Conservation (phyloP, 2,888 invertebrate genomes). For the Eristalinus sepulchralis region DNA sequence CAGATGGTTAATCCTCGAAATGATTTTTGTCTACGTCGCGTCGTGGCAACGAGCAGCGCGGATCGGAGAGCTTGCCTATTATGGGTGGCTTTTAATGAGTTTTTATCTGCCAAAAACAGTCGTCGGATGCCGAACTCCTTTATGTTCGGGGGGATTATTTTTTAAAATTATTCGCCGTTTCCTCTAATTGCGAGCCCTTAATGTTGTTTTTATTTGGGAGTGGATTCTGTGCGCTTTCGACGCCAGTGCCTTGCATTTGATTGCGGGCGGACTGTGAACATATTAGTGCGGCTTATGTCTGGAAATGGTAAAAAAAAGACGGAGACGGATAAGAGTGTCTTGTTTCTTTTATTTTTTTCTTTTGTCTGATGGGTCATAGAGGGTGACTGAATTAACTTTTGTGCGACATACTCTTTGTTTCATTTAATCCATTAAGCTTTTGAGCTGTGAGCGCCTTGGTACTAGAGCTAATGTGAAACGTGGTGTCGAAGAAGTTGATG, state of each 20-base stretch:
- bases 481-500: too few species aligned
- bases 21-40: slow-evolving; percentile 30
- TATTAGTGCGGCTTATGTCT: slow-evolving; percentile 6
- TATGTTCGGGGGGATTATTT: slow-evolving; percentile 32
- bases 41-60: background rate
- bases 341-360: background rate
- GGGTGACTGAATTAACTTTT: background rate
- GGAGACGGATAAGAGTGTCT: background rate
- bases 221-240: background rate
- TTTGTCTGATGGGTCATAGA: background rate
- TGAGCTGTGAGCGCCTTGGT: background rate
- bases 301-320: background rate
- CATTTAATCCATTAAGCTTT: background rate
- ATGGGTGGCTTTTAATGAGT: slow-evolving; percentile 55
- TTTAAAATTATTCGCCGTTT: slow-evolving; percentile 4
- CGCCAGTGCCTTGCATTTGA: background rate
- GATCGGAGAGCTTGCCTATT: slow-evolving; percentile 16
- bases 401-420: background rate
- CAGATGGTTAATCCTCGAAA: slow-evolving; percentile 49
- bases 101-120: slow-evolving; percentile 50
- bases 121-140: slow-evolving; percentile 29
- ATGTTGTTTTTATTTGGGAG: slow-evolving; percentile 22
- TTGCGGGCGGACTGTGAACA: slow-evolving; percentile 1
- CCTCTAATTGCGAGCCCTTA: slow-evolving; percentile 21
- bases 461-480: background rate